phyloP scores from a whole-genome alignment of 1,140 invertebrate species.

The Bombus terrestris region DNA sequence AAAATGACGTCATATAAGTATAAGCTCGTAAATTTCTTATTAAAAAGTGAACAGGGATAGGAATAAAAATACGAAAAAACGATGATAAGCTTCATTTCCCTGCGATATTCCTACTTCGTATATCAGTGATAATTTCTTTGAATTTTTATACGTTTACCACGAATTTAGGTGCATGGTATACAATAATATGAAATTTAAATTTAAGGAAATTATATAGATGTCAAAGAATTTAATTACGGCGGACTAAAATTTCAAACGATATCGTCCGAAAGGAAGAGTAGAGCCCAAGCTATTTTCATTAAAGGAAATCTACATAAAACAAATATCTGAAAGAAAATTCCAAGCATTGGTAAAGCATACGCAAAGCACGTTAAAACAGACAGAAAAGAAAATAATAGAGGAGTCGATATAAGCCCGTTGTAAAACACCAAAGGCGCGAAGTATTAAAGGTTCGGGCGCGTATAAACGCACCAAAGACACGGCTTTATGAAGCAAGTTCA shows the following conservation, averaged over 20 bases:
- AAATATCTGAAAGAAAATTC: not conserved
- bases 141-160: too few species aligned
- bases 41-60: too few species aligned
- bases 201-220: not conserved
- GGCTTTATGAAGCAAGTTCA: conserved; percentile 17
- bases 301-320: not conserved
- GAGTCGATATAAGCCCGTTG: not conserved
- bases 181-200: not conserved
- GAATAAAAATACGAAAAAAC: too few species aligned
- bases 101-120: too few species aligned
- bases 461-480: not conserved
- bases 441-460: not conserved
- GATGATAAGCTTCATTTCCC: too few species aligned
- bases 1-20: too few species aligned
- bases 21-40: too few species aligned
- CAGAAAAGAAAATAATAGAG: not conserved
- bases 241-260: not conserved
- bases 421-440: not conserved
- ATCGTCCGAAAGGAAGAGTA: not conserved
- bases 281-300: not conserved
- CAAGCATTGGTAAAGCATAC: not conserved
- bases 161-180: not conserved
- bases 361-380: too few species aligned
- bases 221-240: not conserved
- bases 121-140: too few species aligned